A percentile compares a stretch with the other conserved stretches of the same genome.
Evolutionary conservation across 2,113 vertebrate species (phyloP).

Genomic region (Xiphophorus hellerii): DNA sequence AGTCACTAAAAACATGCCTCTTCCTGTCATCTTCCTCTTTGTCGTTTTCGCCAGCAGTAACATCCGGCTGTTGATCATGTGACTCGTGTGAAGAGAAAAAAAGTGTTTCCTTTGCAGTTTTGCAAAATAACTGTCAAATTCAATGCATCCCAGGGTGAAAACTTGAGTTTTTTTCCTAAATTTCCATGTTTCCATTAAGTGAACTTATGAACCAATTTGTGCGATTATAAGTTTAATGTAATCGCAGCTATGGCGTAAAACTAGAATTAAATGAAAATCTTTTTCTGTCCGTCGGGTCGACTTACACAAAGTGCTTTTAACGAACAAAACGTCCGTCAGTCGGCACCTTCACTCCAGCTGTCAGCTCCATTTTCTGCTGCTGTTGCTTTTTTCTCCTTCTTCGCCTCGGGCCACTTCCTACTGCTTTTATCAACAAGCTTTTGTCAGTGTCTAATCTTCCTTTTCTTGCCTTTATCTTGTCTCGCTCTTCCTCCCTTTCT

Average conservation of each 20-base stretch:
- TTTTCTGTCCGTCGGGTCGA: slow-evolving; percentile 36
- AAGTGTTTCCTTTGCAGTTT: too few species aligned
- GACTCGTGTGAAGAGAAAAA: too few species aligned
- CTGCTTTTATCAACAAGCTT: slow-evolving; percentile 42
- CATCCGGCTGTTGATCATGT: too few species aligned
- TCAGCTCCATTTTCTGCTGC: slow-evolving; percentile 51
- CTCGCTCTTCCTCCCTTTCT: slow-evolving; percentile 40
- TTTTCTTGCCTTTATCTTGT: slow-evolving; percentile 52
- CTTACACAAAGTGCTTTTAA: slow-evolving; percentile 59
- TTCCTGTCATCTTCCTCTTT: too few species aligned
- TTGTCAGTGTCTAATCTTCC: slow-evolving; percentile 58
- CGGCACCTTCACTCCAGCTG: slow-evolving; percentile 66
- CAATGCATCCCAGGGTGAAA: too few species aligned
- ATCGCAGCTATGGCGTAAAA: background rate
- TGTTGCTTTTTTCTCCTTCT: slow-evolving; percentile 39
- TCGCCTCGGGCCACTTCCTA: slow-evolving; percentile 44
- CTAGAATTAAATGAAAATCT: slow-evolving; percentile 6
- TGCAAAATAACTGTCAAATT: too few species aligned
- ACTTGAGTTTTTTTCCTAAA: too few species aligned
- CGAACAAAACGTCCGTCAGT: slow-evolving; percentile 58
- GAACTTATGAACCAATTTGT: too few species aligned
- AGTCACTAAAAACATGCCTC: too few species aligned
- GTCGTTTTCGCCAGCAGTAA: too few species aligned
- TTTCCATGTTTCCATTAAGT: too few species aligned
- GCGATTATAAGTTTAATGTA: background rate